These are phyloP conservation scores for Caenorhabditis sulstoni DNA, from an alignment of 2,888 invertebrate genomes.

Conservation along the genomic window DNA sequence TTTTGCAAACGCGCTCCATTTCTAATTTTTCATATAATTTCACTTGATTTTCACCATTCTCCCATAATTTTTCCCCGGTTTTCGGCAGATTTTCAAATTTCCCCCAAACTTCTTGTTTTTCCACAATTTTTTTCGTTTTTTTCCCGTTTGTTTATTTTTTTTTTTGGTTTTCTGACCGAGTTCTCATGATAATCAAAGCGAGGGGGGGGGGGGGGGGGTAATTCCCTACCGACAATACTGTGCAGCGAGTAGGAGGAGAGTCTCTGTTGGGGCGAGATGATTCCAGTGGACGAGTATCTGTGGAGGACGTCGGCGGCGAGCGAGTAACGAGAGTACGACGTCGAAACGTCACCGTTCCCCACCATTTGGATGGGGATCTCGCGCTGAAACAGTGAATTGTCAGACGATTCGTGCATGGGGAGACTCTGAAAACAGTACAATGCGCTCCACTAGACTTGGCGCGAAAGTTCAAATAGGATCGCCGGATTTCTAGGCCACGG, in stretches of 20 bases:
- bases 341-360: neutral
- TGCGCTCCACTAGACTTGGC: no score
- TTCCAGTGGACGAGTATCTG: conserved; percentile 21
- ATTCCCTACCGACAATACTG: conserved; percentile 64
- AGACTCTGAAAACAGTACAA: no score
- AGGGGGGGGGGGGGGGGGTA: no score
- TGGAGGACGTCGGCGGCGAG: conserved; percentile 38
- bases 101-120: neutral
- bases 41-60: no score
- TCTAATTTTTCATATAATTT: no score
- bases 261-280: conserved; percentile 58
- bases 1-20: no score
- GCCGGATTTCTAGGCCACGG: no score
- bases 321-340: conserved; percentile 33
- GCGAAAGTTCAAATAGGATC: no score
- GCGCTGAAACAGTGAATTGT: conserved; percentile 21
- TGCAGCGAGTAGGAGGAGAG: conserved; percentile 65
- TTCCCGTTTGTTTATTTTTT: neutral
- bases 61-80: no score
- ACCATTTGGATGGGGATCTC: conserved; percentile 42
- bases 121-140: neutral
- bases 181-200: no score
- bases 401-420: no score
- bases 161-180: neutral
- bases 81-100: no score